A percentile compares a stretch with the other conserved stretches of the same genome.
Conservation (phyloP, 2,888 invertebrate species). For the Archaeoteleia sp. region DNA sequence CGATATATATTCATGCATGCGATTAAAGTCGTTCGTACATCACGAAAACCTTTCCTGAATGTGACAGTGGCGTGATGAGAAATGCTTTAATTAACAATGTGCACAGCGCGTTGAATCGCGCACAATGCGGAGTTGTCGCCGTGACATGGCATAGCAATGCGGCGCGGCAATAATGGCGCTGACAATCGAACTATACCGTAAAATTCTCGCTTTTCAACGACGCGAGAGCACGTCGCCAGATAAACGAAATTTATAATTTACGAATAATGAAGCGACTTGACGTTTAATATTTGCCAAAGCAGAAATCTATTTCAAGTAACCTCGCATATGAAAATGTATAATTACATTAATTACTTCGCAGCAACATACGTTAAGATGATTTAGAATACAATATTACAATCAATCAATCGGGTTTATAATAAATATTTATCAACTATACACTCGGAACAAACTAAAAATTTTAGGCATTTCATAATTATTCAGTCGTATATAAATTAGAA, state of each 20-base stretch:
- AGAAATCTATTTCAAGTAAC: slow-evolving; percentile 33
- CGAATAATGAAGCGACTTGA: slow-evolving; percentile 42
- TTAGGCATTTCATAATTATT: too few species aligned
- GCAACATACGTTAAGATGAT: too few species aligned
- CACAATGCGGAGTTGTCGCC: slow-evolving; percentile 71
- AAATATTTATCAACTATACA: too few species aligned
- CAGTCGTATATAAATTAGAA: too few species aligned
- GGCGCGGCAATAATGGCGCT: slow-evolving; percentile 47
- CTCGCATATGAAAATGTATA: slow-evolving; percentile 21
- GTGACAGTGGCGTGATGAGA: slow-evolving; percentile 64
- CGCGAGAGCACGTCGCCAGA: slow-evolving; percentile 40
- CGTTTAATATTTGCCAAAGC: slow-evolving; percentile 34
- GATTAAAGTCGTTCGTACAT: slow-evolving; percentile 54
- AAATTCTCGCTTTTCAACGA: slow-evolving; percentile 46
- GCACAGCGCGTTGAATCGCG: slow-evolving; percentile 66
- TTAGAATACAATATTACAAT: too few species aligned
- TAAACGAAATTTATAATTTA: slow-evolving; percentile 51
- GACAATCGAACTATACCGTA: slow-evolving; percentile 49
- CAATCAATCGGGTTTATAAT: too few species aligned
- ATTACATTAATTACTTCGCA: slow-evolving; percentile 31
- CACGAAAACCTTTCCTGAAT: slow-evolving; percentile 54
- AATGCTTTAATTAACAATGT: slow-evolving; percentile 72
- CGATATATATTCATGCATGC: too few species aligned
- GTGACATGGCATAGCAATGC: slow-evolving; percentile 54
- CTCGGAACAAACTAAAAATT: too few species aligned